A percentile compares a stretch with the other conserved stretches of the same genome.
phyloP scores from a whole-genome alignment of 2,888 invertebrate species.

The Isotomurus palustris region DNA sequence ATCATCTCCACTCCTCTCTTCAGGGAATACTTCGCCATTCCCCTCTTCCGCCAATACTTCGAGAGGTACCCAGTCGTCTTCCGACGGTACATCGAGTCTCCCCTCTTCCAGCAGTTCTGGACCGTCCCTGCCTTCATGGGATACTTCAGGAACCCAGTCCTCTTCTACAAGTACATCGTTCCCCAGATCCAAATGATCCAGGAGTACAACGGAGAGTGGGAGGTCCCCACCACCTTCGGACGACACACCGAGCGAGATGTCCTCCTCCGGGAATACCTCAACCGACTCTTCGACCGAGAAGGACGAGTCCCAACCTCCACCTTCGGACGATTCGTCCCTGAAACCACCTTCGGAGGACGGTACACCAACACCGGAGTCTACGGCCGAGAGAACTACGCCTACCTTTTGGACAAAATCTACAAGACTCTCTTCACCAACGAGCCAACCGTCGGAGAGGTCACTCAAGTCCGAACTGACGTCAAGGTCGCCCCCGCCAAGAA shows the following conservation, averaged over 20 bases:
- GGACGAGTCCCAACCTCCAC: neutral
- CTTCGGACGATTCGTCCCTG: neutral
- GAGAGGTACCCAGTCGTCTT: slow-evolving; percentile 5
- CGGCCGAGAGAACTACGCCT: neutral
- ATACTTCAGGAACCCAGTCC: slow-evolving; percentile 18
- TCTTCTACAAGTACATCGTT: slow-evolving; percentile 21
- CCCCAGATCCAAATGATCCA: slow-evolving; percentile 1
- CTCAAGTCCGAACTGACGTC: slow-evolving; percentile 24
- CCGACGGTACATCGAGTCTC: slow-evolving; percentile 7
- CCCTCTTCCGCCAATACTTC: slow-evolving; percentile 11
- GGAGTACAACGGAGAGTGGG: neutral
- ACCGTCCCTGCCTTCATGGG: slow-evolving; percentile 4
- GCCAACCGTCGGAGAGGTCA: slow-evolving; percentile 10
- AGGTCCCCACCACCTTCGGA: no score
- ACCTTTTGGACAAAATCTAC: slow-evolving; percentile 6
- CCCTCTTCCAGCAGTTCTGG: slow-evolving; percentile 19
- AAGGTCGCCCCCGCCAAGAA: slow-evolving; percentile 15
- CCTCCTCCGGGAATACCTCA: no score
- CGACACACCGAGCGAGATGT: no score
- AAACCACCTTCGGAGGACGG: neutral
- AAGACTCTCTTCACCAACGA: neutral
- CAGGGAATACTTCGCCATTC: slow-evolving; percentile 2
- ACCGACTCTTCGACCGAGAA: neutral
- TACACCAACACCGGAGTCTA: neutral
- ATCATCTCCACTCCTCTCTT: neutral